Evolutionary conservation across 2,797 vertebrate species (phyloP).

Genomic region (Lindbergichthys nudifrons): DNA sequence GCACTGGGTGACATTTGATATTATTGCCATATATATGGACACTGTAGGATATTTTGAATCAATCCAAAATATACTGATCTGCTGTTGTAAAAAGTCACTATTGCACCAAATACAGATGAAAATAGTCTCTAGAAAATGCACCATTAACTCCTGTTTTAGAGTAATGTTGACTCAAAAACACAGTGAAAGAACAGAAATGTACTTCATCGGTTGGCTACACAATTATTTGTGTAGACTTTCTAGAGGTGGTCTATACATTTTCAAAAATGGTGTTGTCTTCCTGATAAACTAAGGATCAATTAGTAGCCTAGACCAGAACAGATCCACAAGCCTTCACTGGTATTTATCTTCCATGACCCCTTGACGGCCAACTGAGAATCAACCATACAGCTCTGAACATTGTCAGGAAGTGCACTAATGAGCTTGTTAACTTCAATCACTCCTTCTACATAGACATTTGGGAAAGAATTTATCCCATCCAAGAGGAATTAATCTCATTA

Average conservation of each 20-base stretch:
- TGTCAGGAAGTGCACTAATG: conserved; percentile 73
- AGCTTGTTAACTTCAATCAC: conserved; percentile 81
- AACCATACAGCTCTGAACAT: conserved; percentile 51
- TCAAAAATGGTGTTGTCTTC: not conserved
- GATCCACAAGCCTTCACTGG: not conserved
- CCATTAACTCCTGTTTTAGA: not conserved
- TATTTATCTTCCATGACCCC: conserved; percentile 9
- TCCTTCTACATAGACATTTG: conserved; percentile 58
- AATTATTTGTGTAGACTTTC: not conserved
- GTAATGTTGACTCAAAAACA: not conserved
- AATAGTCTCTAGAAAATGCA: not conserved
- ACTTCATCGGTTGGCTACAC: not conserved
- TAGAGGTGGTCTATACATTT: not conserved
- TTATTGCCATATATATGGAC: not conserved
- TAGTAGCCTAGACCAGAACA: not conserved
- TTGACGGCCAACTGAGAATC: conserved; percentile 54
- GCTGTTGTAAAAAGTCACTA: not conserved
- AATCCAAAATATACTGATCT: not conserved
- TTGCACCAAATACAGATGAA: not conserved
- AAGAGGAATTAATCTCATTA: conserved; percentile 76
- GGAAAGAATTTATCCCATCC: conserved; percentile 68
- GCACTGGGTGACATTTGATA: not conserved
- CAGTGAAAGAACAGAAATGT: not conserved
- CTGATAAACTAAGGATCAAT: conserved; percentile 1
- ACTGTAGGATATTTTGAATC: not conserved